These are phyloP conservation scores for Ceratitis capitata DNA, from an alignment of 1,140 invertebrate genomes.

Conservation along the genomic window DNA sequence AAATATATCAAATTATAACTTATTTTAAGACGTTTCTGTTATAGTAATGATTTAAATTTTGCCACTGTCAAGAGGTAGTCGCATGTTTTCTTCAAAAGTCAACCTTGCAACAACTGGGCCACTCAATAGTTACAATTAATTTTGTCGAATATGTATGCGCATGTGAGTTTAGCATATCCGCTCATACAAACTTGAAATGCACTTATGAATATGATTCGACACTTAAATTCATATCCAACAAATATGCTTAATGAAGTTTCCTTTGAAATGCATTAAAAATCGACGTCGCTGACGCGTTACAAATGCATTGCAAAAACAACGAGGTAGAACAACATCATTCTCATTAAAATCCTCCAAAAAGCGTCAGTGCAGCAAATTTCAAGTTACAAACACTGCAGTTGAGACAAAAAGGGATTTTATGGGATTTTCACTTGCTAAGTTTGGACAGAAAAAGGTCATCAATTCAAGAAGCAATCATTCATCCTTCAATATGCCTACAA, in stretches of 20 bases:
- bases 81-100: no score
- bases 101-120: not conserved
- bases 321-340: slow-evolving; percentile 37
- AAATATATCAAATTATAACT: no score
- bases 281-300: not conserved
- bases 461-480: not conserved
- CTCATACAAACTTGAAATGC: not conserved
- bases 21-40: no score
- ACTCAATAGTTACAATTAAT: not conserved
- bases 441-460: not conserved
- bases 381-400: not conserved
- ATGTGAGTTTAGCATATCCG: not conserved
- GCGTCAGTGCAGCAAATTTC: slow-evolving; percentile 19
- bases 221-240: not conserved
- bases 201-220: not conserved
- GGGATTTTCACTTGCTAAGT: not conserved
- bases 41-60: no score
- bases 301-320: slow-evolving; percentile 33
- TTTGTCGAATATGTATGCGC: not conserved
- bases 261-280: not conserved
- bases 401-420: not conserved
- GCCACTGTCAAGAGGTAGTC: no score
- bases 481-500: not conserved
- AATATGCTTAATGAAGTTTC: not conserved
- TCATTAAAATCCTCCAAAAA: not conserved